Conservation (phyloP, 1,140 invertebrate genomes). For the Dolichoris vasculosae region DNA sequence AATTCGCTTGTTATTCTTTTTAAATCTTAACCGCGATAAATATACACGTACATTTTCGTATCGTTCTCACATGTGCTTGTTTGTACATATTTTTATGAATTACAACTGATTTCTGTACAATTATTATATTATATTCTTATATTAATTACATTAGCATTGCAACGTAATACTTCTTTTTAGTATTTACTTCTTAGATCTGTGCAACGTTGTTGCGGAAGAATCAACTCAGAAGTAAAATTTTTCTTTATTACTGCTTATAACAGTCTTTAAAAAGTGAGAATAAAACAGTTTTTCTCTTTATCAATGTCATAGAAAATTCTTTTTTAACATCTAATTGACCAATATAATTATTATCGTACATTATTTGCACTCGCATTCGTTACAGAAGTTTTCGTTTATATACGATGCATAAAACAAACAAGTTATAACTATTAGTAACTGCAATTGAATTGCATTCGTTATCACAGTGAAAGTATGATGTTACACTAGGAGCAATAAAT, state of each 20-base stretch:
- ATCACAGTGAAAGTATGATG: constrained; percentile 55
- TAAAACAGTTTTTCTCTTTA: constrained; percentile 29
- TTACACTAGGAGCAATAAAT: constrained; percentile 35
- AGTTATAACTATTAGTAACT: constrained; percentile 46
- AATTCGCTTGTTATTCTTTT: background rate
- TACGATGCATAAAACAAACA: constrained; percentile 43
- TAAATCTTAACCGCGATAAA: constrained; percentile 2
- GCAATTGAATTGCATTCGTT: constrained; percentile 55
- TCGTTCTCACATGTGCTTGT: background rate
- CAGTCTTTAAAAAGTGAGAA: constrained; percentile 44
- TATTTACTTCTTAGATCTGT: constrained; percentile 21
- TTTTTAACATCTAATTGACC: constrained; percentile 42
- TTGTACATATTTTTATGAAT: background rate
- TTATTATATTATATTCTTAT: constrained; percentile 18
- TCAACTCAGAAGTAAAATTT: constrained; percentile 30
- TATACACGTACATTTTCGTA: constrained; percentile 3
- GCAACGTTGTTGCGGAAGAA: constrained; percentile 12
- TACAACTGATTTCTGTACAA: background rate
- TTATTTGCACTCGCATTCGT: constrained; percentile 19
- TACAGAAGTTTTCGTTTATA: constrained; percentile 30
- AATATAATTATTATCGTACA: constrained; percentile 36
- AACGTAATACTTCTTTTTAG: constrained; percentile 12
- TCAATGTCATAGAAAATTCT: constrained; percentile 41
- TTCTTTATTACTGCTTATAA: constrained; percentile 27
- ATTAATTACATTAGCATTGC: constrained; percentile 28